These are phyloP conservation scores for Pterocles gutturalis DNA, from an alignment of 2,113 vertebrate genomes.

Conservation along the genomic window DNA sequence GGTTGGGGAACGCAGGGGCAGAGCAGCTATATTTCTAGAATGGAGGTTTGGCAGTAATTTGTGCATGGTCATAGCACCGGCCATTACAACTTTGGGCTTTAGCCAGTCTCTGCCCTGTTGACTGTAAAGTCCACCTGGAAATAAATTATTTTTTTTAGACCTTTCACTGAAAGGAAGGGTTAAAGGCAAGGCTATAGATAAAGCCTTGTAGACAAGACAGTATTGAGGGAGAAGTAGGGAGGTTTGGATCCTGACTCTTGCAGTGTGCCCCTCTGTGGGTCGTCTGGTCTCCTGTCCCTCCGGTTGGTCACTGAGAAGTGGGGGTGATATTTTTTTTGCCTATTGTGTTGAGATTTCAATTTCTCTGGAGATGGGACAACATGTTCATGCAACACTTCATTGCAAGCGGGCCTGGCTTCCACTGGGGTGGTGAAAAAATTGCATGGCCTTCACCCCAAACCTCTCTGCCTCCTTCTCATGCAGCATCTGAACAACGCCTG, in stretches of 20 bases:
- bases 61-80: neutral
- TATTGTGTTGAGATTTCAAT: neutral
- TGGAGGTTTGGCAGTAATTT: neutral
- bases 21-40: neutral
- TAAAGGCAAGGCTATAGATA: neutral
- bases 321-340: neutral
- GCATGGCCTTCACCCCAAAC: neutral
- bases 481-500: conserved; percentile 85
- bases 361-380: neutral
- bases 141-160: neutral
- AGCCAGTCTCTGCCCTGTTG: neutral
- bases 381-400: neutral
- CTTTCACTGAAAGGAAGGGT: neutral
- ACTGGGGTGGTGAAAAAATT: too few relatives aligned
- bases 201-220: neutral
- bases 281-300: neutral
- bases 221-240: neutral
- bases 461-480: neutral
- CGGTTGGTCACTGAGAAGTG: neutral
- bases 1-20: neutral
- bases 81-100: neutral
- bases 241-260: neutral
- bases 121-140: neutral
- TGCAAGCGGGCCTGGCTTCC: accelerated
- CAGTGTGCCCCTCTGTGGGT: neutral